Base-by-base conservation (phyloP, 2,113 vertebrate genomes). In the Bujurquina vittata region DNA sequence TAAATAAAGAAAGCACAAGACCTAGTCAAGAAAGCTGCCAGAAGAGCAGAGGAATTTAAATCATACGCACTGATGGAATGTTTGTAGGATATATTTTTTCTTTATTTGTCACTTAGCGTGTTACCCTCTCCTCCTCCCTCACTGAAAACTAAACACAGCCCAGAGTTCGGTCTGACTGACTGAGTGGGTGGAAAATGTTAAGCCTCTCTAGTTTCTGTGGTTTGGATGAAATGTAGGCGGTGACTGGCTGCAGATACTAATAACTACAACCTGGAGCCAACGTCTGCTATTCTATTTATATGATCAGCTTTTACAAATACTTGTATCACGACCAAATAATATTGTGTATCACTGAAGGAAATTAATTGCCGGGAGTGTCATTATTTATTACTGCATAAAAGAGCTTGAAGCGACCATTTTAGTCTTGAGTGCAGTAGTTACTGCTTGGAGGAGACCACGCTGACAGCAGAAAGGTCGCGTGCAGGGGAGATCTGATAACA, bases 41-140 rank as follows among this genome's bases (percentile, higher is more conserved):
- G 17, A 88, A 86, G 90, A 86, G 90, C 89, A 72, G 80, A 82
- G 88, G 92, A 94, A 94, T 94, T 94, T 94, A 91, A 94, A 95
- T 93, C 91, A 90, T 88, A 92, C 78, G 91, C 91, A 93, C 80
- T 94, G 93, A 94, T 93, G 88, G 92, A 93, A 95, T 94, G 91
- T 92, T 94, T 94, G 76, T 92, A 85, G 84, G 83, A 87, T 81
- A 75, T 81, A 69, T 83, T 88, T 56, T 56, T 89, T 85, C 80
- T 89, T 91, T 79, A 91, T 93, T 84, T 93, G 91, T 91, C 91
- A 90, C 83, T 84, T 61, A 58, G 52, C 78, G 75, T 62, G 79
- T 49, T 79, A 49, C 74, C 31, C 55, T 73, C 33, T 63, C 49
- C 75, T 63, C 65, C 78, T 56, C 65, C 65, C 43, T 52, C 74